These are phyloP conservation scores for Tragulus kanchil DNA, from an alignment of 2,113 vertebrate species.

Conservation along the genomic window DNA sequence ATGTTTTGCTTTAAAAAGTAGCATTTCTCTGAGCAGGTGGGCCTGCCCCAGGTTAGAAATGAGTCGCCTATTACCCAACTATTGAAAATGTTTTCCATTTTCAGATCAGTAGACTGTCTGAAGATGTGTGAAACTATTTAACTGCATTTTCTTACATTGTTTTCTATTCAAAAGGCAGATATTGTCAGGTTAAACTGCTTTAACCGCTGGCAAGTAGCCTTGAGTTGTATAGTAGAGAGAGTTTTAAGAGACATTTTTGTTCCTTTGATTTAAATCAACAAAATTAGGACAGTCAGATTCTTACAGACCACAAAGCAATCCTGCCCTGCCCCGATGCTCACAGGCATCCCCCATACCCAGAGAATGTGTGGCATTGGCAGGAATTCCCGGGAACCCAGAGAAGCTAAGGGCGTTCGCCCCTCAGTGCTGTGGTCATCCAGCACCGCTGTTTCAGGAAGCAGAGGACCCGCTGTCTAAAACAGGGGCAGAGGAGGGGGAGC, in stretches of 20 bases:
- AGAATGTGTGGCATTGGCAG: not conserved
- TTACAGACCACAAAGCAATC: not conserved
- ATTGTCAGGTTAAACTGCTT: not conserved
- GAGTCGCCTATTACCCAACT: not conserved
- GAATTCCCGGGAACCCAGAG: not conserved
- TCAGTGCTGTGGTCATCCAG: not conserved
- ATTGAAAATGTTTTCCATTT: not conserved
- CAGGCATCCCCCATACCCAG: not conserved
- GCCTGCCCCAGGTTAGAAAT: not conserved
- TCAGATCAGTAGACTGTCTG: not conserved
- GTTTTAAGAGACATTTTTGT: not conserved
- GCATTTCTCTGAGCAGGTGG: not conserved
- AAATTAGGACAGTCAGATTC: not conserved
- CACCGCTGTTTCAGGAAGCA: not conserved
- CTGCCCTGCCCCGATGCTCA: not conserved
- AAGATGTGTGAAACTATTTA: not conserved
- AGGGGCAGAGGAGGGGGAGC: not conserved
- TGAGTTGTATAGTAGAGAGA: not conserved
- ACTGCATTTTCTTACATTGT: not conserved
- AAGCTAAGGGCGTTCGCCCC: not conserved
- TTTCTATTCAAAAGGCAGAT: not conserved
- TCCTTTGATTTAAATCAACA: not conserved
- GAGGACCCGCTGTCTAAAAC: not conserved
- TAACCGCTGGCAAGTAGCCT: not conserved
- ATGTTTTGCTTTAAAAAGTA: not conserved